Conservation (phyloP, 2,797 vertebrate genomes). For the Poecilia picta region DNA sequence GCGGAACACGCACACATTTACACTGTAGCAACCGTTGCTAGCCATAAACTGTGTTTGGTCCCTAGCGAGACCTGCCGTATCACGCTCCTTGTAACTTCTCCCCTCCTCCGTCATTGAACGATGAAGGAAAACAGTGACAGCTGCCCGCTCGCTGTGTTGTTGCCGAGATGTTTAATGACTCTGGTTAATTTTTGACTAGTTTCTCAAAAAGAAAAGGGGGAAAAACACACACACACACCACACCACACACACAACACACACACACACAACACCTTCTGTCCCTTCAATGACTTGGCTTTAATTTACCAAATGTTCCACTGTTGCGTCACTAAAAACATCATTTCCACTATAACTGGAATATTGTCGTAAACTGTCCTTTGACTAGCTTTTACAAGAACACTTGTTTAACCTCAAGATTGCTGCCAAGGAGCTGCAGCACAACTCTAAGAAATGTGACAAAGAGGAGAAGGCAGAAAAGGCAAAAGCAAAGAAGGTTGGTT, state of each 20-base stretch:
- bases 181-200: background rate
- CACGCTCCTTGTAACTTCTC: background rate
- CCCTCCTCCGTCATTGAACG: slow-evolving; percentile 7
- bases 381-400: slow-evolving; percentile 62
- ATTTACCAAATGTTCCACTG: background rate
- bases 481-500: slow-evolving; percentile 81
- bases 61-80: slow-evolving; percentile 6
- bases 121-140: background rate
- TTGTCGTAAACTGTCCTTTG: slow-evolving; percentile 13
- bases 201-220: background rate
- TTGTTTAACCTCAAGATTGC: slow-evolving; percentile 82
- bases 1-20: background rate
- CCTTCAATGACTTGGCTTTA: background rate
- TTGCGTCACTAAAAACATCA: background rate
- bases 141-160: background rate
- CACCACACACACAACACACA: too few relatives aligned
- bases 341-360: background rate
- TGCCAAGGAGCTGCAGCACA: slow-evolving; percentile 79
- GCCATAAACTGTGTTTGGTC: slow-evolving; percentile 3
- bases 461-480: slow-evolving; percentile 81
- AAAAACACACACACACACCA: too few relatives aligned
- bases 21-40: slow-evolving; percentile 17
- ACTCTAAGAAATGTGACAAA: slow-evolving; percentile 81
- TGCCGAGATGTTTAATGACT: background rate
- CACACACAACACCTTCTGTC: background rate